Conservation (phyloP, 1,140 invertebrate species). For the Neodiprion fabricii region DNA sequence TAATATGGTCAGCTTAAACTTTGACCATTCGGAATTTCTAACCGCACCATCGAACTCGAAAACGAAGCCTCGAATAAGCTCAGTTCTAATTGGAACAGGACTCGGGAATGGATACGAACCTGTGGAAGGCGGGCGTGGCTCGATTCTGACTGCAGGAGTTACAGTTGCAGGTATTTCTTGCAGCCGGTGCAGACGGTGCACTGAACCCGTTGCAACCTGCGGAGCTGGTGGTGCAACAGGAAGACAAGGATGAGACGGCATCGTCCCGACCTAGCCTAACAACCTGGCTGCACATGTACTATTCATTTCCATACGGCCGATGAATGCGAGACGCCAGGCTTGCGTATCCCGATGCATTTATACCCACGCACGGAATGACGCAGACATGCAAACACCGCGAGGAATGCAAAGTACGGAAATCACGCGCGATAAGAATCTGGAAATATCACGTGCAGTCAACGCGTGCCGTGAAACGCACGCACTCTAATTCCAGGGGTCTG, state of each 20-base stretch:
- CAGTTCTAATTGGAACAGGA: not conserved
- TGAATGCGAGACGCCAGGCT: not conserved
- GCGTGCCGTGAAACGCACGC: too few species aligned
- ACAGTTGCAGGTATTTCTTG: constrained; percentile 1
- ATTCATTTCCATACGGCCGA: not conserved
- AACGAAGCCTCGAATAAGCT: too few species aligned
- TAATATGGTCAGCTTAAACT: too few species aligned
- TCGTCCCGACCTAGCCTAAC: not conserved
- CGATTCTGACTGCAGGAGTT: not conserved
- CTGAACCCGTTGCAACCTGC: not conserved
- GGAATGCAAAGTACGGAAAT: too few species aligned
- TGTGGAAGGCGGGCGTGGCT: not conserved
- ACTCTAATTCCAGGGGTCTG: too few species aligned
- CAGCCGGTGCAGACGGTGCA: not conserved
- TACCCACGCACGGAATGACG: too few species aligned
- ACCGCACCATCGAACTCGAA: too few species aligned
- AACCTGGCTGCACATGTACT: not conserved
- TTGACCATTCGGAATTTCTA: too few species aligned
- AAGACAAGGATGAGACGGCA: not conserved
- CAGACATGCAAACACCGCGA: too few species aligned
- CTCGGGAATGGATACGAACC: not conserved
- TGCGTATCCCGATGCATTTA: not conserved
- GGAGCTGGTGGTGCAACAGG: not conserved
- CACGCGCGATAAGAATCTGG: too few species aligned
- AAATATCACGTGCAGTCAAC: too few species aligned